Evolutionary conservation across 2,888 invertebrate genomes (phyloP).

Genomic region (Drepanosiphum platanoidis): DNA sequence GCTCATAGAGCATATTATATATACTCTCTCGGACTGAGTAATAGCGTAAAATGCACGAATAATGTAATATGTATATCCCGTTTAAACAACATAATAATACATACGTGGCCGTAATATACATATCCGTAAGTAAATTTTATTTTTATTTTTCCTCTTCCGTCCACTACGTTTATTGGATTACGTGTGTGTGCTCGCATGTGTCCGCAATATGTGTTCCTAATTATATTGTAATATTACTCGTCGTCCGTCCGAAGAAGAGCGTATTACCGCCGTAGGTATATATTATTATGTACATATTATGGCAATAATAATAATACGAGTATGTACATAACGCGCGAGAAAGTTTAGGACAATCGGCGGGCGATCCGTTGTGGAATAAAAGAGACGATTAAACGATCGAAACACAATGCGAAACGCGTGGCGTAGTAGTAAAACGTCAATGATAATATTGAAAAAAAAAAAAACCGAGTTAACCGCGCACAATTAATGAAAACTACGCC

Average conservation of each 20-base stretch:
- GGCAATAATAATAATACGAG: too few species aligned
- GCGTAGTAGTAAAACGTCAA: slow-evolving; percentile 19
- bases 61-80: background rate
- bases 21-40: background rate
- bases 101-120: background rate
- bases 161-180: slow-evolving; percentile 15
- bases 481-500: slow-evolving; percentile 33
- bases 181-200: background rate
- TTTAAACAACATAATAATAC: slow-evolving; percentile 14
- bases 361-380: slow-evolving; percentile 13
- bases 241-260: background rate
- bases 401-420: slow-evolving; percentile 27
- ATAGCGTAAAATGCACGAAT: background rate
- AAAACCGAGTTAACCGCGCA: background rate
- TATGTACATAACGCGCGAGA: slow-evolving; percentile 1
- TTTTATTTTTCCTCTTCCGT: background rate
- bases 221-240: slow-evolving; percentile 10
- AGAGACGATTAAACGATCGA: slow-evolving; percentile 30
- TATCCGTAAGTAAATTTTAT: slow-evolving; percentile 15
- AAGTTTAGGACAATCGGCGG: slow-evolving; percentile 30
- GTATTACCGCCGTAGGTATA: too few species aligned
- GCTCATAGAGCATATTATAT: background rate
- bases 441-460: background rate
- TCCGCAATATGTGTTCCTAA: background rate
- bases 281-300: too few species aligned